Evolutionary conservation across 1,140 invertebrate species (phyloP).

Genomic region (Venturia canescens): DNA sequence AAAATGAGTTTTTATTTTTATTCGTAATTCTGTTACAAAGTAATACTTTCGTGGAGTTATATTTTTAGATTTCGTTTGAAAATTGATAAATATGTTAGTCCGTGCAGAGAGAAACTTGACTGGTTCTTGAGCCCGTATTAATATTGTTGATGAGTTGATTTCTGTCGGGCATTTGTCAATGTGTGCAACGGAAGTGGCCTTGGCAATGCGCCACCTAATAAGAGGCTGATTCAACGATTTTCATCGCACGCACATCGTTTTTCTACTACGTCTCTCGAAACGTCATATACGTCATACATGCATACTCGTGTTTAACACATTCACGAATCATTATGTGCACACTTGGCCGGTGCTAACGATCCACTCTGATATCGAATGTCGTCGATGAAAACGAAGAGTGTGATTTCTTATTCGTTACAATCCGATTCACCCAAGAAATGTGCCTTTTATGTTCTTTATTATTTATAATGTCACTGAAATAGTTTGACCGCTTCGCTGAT

Average conservation of each 20-base stretch:
- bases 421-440: background rate
- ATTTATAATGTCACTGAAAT: background rate
- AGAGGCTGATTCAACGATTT: conserved; percentile 47
- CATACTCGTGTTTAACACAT: conserved; percentile 26
- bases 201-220: conserved; percentile 46
- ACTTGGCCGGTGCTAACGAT: background rate
- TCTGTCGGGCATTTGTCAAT: conserved; percentile 3
- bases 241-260: conserved; percentile 9
- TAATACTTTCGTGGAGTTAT: too few relatives aligned
- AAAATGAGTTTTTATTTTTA: too few relatives aligned
- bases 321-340: background rate
- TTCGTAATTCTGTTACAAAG: too few relatives aligned
- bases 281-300: background rate
- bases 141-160: conserved; percentile 23
- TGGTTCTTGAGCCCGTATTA: background rate
- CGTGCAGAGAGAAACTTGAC: background rate
- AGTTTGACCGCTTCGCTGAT: background rate
- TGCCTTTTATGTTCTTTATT: background rate
- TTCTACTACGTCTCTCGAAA: conserved; percentile 37
- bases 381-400: background rate
- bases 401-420: background rate
- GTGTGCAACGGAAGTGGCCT: conserved; percentile 29
- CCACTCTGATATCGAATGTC: background rate
- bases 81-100: background rate
- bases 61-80: background rate